Evolutionary conservation across 2,888 invertebrate genomes (phyloP), one percentile per base, ranked within the genome.

Genomic region (Tenthredo livida): DNA sequence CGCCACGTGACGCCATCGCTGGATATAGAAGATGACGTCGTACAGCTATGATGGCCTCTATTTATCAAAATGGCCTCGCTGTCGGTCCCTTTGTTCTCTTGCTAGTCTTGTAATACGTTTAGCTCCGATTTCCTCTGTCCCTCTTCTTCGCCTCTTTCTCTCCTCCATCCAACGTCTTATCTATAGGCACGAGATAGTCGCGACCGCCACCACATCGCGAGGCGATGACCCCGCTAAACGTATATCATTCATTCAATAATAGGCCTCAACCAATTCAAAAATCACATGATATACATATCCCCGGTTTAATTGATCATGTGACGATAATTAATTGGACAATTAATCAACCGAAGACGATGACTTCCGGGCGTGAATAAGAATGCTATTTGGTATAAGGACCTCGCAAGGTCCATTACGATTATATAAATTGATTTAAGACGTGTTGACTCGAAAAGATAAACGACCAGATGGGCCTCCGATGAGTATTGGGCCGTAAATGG

Each of bases 11-110:
- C 92, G 93, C 93, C 93, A 93, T 93, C 90, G 90, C 89, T 91
- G 92, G 89, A 91, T 91, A 91, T 92, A 91, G 91, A 90, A 90
- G 90, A 87, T 92, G 93, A 93, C 93, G 93, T 93, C 93, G 94
- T 93, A 90, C 93, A 93, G 93, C 94, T 94, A 94, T 94, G 94
- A 95, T 95, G 94, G 95, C 95, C 94, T 94, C 94, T 93, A 94
- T 94, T 94, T 93, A 94, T 94, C 94, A 94, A 94, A 94, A 95
- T 95, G 95, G 95, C 94, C 93, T 92, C 93, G 88, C 86, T 78
- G 88, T 86, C 85, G 87, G 85, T 88, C 88, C 87, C 90, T 91
- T 91, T 90, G 89, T 90, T 89, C 88, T 89, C 86, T 82, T 33
- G 21, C 85, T 87, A 75, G 73, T 87, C 83, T 84, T 83, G 21